Evolutionary conservation across 2,113 vertebrate genomes (phyloP).

Genomic region (Tachycineta bicolor): DNA sequence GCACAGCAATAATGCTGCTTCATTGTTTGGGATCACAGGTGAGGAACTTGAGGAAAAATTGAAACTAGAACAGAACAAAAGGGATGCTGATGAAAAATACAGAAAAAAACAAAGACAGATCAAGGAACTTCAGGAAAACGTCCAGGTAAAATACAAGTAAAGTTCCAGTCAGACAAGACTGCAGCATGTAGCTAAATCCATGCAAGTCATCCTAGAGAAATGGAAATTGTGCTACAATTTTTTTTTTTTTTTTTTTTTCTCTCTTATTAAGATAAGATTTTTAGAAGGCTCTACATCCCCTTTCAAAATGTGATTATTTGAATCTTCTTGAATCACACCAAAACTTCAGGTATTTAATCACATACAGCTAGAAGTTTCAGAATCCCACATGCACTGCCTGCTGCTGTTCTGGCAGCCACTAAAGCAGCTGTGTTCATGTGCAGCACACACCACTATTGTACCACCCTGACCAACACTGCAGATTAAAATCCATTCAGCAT

Average conservation of each 20-base stretch:
- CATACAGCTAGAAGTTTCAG: not conserved
- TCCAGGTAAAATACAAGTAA: slow-evolving; percentile 77
- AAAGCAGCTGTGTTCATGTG: not conserved
- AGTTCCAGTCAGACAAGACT: not conserved
- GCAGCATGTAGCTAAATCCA: not conserved
- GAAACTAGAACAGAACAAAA: slow-evolving; percentile 84
- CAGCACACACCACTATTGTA: not conserved
- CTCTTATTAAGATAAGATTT: not conserved
- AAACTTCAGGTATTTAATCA: not conserved
- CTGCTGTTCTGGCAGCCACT: not conserved
- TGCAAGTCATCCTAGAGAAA: not conserved
- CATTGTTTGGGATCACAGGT: slow-evolving; percentile 66
- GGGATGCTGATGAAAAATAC: slow-evolving; percentile 76
- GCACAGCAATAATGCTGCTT: not conserved
- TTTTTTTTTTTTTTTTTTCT: not conserved
- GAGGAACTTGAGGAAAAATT: slow-evolving; percentile 81
- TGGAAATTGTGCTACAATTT: not conserved
- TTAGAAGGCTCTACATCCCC: not conserved
- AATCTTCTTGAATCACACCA: not conserved
- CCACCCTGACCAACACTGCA: not conserved
- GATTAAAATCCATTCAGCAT: not conserved
- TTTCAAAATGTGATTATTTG: not conserved
- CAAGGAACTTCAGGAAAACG: slow-evolving; percentile 82
- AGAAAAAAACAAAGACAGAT: slow-evolving; percentile 80
- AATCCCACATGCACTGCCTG: not conserved